Conservation (phyloP, 2,113 vertebrate genomes). For the Nesoenas mayeri region DNA sequence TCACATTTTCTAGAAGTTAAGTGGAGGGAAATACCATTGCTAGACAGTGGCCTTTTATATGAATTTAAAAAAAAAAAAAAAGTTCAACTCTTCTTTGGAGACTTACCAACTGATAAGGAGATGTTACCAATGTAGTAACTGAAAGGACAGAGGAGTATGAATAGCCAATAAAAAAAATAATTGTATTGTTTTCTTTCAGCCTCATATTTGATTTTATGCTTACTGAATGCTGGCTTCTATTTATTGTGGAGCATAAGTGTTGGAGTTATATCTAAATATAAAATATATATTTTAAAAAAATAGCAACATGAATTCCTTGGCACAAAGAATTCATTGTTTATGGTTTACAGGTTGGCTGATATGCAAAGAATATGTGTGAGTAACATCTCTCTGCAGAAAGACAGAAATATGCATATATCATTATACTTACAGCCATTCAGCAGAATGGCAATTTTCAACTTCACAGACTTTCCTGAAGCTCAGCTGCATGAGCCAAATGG, state of each 20-base stretch:
- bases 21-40: not conserved
- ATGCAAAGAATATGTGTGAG: not conserved
- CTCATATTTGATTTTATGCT: not conserved
- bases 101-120: not conserved
- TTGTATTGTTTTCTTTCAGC: not conserved
- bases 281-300: not conserved
- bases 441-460: constrained; percentile 48
- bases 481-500: not conserved
- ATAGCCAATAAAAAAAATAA: constrained; percentile 21
- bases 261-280: not conserved
- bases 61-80: not conserved
- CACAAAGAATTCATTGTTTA: constrained; percentile 10
- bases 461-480: constrained; percentile 42
- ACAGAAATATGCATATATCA: not conserved
- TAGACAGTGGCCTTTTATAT: not conserved
- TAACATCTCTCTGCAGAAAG: not conserved
- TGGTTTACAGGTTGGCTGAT: not conserved
- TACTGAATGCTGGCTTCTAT: not conserved
- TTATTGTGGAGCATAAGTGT: not conserved
- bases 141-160: not conserved
- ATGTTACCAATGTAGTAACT: not conserved
- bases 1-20: constrained; percentile 24
- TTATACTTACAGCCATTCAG: constrained; percentile 24
- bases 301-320: not conserved
- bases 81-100: not conserved